phyloP scores from a whole-genome alignment of 2,888 invertebrate genomes.

The Cybosia mesomella region DNA sequence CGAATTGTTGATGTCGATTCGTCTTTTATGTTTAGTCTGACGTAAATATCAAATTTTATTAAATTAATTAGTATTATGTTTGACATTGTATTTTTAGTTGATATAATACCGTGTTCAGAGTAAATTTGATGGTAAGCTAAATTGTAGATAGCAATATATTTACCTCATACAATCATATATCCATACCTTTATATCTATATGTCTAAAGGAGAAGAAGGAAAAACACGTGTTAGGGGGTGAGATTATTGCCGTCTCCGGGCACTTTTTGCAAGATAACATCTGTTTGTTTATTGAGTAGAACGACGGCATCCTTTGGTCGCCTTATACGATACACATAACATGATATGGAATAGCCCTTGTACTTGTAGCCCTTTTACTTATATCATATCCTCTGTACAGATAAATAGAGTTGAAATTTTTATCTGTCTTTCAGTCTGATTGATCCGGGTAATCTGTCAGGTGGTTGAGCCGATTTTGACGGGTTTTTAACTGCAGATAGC shows the following conservation, averaged over 20 bases:
- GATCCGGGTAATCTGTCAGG: too few species aligned
- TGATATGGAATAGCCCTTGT: background rate
- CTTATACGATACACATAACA: background rate
- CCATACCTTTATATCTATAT: background rate
- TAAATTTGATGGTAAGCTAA: background rate
- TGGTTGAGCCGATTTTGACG: background rate
- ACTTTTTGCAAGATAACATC: background rate
- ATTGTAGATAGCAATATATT: background rate
- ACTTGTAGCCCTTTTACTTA: too few species aligned
- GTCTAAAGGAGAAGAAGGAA: too few species aligned
- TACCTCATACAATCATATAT: background rate
- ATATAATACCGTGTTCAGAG: background rate
- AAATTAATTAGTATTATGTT: background rate
- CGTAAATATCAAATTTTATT: background rate
- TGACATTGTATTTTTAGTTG: background rate
- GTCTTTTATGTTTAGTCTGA: constrained; percentile 20
- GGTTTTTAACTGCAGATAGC: background rate
- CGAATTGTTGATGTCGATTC: constrained; percentile 28
- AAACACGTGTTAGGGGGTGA: too few species aligned
- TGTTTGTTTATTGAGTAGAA: background rate
- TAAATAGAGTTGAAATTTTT: too few species aligned
- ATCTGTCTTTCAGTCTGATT: too few species aligned
- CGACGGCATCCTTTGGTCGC: background rate
- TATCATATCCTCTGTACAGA: too few species aligned
- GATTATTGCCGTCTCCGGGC: background rate